Percentiles rank a stretch among this genome's conserved stretches.
These are phyloP conservation scores for Sphaeridia pumilis DNA, from an alignment of 2,888 invertebrate species.

Conservation along the genomic window DNA sequence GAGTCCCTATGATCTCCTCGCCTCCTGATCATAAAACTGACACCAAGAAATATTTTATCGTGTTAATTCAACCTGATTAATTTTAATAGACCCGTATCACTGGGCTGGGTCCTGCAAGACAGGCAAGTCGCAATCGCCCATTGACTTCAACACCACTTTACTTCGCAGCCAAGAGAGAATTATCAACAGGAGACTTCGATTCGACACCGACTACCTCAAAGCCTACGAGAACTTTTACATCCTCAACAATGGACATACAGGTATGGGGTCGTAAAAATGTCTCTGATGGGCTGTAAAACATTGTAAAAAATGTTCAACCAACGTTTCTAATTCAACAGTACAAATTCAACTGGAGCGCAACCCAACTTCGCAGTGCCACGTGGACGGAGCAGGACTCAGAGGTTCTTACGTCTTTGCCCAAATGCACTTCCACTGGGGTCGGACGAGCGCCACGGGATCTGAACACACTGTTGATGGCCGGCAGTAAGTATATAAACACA, in stretches of 20 bases:
- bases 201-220: slow-evolving; percentile 24
- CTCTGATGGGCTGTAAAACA: too few species aligned
- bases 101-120: slow-evolving; percentile 19
- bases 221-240: slow-evolving; percentile 20
- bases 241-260: slow-evolving; percentile 34
- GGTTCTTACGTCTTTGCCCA: slow-evolving; percentile 29
- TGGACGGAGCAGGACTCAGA: slow-evolving; percentile 28
- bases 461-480: slow-evolving; percentile 28
- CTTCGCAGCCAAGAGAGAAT: slow-evolving; percentile 13
- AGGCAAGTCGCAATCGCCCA: slow-evolving; percentile 19
- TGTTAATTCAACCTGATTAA: too few species aligned
- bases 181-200: slow-evolving; percentile 18
- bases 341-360: slow-evolving; percentile 27
- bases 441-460: slow-evolving; percentile 23
- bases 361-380: slow-evolving; percentile 19
- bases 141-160: slow-evolving; percentile 19
- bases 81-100: slow-evolving; percentile 13
- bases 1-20: too few species aligned
- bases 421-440: slow-evolving; percentile 34
- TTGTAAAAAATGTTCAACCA: too few species aligned
- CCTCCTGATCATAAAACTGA: too few species aligned
- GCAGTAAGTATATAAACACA: slow-evolving; percentile 17
- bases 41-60: too few species aligned
- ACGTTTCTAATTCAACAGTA: slow-evolving; percentile 17
- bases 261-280: slow-evolving; percentile 15